Conservation (phyloP, 2,888 invertebrate genomes). For the Sisyra nigra region DNA sequence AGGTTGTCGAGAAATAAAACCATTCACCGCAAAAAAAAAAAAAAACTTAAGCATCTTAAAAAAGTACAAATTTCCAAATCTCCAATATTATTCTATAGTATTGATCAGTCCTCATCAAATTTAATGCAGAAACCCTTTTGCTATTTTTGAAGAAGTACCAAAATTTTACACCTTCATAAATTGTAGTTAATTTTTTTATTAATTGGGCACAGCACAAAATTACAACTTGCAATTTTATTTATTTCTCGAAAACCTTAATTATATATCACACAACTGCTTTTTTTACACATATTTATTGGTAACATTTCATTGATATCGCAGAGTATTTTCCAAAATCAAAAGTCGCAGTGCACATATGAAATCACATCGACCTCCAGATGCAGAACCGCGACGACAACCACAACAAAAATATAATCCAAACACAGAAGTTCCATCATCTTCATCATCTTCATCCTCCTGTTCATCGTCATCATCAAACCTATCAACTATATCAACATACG, state of each 20-base stretch:
- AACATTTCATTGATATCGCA: slow-evolving; percentile 34
- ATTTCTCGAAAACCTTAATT: background rate
- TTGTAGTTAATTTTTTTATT: no score
- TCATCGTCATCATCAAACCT: slow-evolving; percentile 11
- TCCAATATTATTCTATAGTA: no score
- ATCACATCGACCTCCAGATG: slow-evolving; percentile 85
- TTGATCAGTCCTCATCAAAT: no score
- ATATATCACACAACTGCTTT: background rate
- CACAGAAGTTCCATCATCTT: slow-evolving; percentile 12
- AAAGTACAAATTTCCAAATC: no score
- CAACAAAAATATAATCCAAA: slow-evolving; percentile 22
- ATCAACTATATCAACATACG: slow-evolving; percentile 14
- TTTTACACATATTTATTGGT: background rate
- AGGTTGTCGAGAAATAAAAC: no score
- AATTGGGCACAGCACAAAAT: background rate
- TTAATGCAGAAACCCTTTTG: no score
- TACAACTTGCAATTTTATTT: background rate
- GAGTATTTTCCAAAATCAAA: slow-evolving; percentile 95
- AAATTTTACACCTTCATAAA: no score
- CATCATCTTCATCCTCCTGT: slow-evolving; percentile 12
- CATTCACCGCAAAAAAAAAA: no score
- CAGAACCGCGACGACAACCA: slow-evolving; percentile 49
- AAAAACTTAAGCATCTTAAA: no score
- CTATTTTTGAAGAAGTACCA: no score
- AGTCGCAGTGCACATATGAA: slow-evolving; percentile 99